phyloP scores from a whole-genome alignment of 2,797 vertebrate genomes.

The Notolabrus celidotus region DNA sequence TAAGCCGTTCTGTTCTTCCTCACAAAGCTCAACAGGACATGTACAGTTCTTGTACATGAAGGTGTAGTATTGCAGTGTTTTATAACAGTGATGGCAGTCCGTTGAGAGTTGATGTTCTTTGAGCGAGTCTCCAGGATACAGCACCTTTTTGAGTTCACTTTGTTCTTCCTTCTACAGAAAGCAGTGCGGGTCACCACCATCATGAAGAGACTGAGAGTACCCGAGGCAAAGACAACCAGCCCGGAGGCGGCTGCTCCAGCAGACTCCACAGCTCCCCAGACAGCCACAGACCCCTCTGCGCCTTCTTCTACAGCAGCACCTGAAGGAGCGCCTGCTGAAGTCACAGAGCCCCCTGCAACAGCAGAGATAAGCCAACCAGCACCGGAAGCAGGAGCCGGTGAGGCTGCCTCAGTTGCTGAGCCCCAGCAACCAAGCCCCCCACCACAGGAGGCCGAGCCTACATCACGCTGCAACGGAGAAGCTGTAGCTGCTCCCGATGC shows the following conservation, averaged over 20 bases:
- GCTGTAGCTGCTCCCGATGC: conserved; percentile 69
- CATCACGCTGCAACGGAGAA: conserved; percentile 87
- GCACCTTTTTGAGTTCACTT: not conserved
- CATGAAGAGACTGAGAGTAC: conserved; percentile 95
- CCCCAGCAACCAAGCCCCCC: conserved; percentile 64
- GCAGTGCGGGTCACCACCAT: conserved; percentile 97
- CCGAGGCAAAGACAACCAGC: conserved; percentile 83
- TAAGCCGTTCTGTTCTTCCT: conserved; percentile 65
- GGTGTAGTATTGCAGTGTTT: not conserved
- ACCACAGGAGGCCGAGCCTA: conserved; percentile 68
- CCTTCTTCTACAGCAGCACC: conserved; percentile 35
- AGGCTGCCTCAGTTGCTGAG: conserved; percentile 40
- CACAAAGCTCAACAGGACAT: not conserved
- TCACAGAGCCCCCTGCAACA: conserved; percentile 61
- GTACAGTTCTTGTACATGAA: conserved; percentile 6
- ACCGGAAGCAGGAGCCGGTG: conserved; percentile 38
- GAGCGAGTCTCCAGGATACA: not conserved
- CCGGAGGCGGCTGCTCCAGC: conserved; percentile 50
- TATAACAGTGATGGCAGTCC: not conserved
- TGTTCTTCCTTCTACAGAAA: conserved; percentile 85
- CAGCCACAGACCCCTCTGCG: conserved; percentile 58
- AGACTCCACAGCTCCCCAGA: conserved; percentile 70
- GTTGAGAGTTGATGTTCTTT: not conserved
- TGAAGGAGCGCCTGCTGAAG: not conserved
- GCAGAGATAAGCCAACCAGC: conserved; percentile 65